Conservation (phyloP, 2,797 vertebrate genomes). For the Orestias chungarensis region DNA sequence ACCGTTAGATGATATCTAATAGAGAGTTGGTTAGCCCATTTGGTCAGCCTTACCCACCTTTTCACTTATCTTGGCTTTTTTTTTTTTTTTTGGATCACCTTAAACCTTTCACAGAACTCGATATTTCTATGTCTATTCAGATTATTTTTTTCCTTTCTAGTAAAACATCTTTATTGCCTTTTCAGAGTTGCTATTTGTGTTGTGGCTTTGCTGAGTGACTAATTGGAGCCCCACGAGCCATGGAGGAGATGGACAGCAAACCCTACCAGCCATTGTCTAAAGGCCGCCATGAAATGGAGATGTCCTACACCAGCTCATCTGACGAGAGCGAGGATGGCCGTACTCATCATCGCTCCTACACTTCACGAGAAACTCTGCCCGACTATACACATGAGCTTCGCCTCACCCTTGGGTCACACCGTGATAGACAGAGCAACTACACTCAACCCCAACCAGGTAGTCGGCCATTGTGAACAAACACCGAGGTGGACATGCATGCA, state of each 20-base stretch:
- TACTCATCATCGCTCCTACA: constrained; percentile 90
- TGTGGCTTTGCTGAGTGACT: constrained; percentile 82
- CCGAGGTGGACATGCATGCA: neutral
- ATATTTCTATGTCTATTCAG: neutral
- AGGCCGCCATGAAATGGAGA: constrained; percentile 94
- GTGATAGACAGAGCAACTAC: constrained; percentile 86
- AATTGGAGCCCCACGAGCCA: constrained; percentile 82
- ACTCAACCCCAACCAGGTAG: constrained; percentile 90
- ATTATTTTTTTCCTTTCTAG: neutral
- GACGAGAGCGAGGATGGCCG: constrained; percentile 95
- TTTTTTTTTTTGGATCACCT: neutral
- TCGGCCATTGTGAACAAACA: neutral
- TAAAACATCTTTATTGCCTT: constrained; percentile 2
- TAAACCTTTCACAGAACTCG: neutral
- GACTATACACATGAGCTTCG: constrained; percentile 93
- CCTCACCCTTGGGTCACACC: constrained; percentile 90
- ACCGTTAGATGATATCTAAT: neutral
- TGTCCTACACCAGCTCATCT: constrained; percentile 95
- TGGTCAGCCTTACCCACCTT: neutral
- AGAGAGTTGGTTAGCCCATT: neutral
- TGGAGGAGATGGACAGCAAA: constrained; percentile 98
- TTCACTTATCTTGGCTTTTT: neutral
- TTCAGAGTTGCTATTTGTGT: constrained; percentile 77
- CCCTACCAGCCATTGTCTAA: constrained; percentile 96
- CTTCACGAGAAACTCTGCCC: constrained; percentile 92